Conservation (phyloP, 2,113 vertebrate genomes). For the Scortum barcoo region DNA sequence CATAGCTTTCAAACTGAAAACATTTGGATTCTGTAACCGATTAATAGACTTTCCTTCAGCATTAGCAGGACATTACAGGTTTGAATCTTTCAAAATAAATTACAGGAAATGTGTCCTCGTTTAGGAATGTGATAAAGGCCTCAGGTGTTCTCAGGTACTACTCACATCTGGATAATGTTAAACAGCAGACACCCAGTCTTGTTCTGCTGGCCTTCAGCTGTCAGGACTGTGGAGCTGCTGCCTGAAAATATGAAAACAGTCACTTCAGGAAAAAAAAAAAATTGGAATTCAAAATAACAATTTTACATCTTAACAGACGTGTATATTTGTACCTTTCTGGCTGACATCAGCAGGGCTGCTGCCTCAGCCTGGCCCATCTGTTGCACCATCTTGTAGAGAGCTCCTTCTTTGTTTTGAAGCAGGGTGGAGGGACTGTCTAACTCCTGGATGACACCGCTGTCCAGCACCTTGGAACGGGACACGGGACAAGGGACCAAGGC, state of each 20-base stretch:
- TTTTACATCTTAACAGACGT: too few relatives aligned
- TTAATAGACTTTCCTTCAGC: background rate
- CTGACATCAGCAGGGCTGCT: slow-evolving; percentile 44
- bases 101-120: background rate
- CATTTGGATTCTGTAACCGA: background rate
- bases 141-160: background rate
- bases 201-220: background rate
- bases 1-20: background rate
- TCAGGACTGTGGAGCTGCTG: background rate
- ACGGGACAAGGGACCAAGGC: too few relatives aligned
- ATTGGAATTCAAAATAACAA: too few relatives aligned
- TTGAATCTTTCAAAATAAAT: background rate
- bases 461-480: slow-evolving; percentile 55
- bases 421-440: slow-evolving; percentile 55
- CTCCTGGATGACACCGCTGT: slow-evolving; percentile 63
- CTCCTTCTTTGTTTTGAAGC: slow-evolving; percentile 63
- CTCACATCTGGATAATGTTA: background rate
- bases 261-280: background rate
- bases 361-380: slow-evolving; percentile 61
- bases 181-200: background rate
- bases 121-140: too few relatives aligned
- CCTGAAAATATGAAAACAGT: background rate
- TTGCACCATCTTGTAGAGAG: slow-evolving; percentile 69
- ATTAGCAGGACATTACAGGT: background rate
- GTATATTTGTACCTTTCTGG: slow-evolving; percentile 37